Evolutionary conservation across 2,113 vertebrate species (phyloP).

Genomic region (Macquaria australasica): DNA sequence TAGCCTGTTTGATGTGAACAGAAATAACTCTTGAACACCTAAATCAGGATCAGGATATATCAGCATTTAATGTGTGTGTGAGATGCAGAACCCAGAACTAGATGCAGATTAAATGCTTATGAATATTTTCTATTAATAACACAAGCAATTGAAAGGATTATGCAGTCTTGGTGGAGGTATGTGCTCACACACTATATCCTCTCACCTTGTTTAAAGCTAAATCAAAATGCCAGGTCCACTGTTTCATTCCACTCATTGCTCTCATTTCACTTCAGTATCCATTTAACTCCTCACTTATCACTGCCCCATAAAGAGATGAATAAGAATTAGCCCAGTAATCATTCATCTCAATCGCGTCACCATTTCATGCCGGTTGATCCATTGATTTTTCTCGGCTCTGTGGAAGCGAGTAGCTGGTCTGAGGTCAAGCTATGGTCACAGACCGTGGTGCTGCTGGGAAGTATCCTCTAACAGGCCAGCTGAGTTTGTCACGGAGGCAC

Average conservation of each 20-base stretch:
- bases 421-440: slow-evolving; percentile 78
- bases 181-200: slow-evolving; percentile 24
- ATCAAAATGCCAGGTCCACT: slow-evolving; percentile 47
- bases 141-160: background rate
- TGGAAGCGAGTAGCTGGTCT: slow-evolving; percentile 61
- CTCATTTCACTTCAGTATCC: slow-evolving; percentile 49
- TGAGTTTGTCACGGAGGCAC: slow-evolving; percentile 50
- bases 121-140: background rate
- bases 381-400: slow-evolving; percentile 69
- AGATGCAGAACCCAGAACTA: background rate
- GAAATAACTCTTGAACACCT: background rate
- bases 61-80: background rate
- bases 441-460: slow-evolving; percentile 61
- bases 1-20: background rate
- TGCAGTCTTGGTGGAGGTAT: background rate
- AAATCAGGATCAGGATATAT: background rate
- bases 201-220: slow-evolving; percentile 56
- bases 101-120: background rate
- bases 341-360: slow-evolving; percentile 73
- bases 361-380: slow-evolving; percentile 74
- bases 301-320: slow-evolving; percentile 71
- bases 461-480: slow-evolving; percentile 63
- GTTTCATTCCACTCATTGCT: slow-evolving; percentile 49
- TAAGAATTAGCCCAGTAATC: slow-evolving; percentile 74
- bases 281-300: slow-evolving; percentile 75